Percentiles rank a stretch among this genome's conserved stretches.
These are phyloP conservation scores for Meloe dianella DNA, from an alignment of 2,888 invertebrate species.

Conservation along the genomic window DNA sequence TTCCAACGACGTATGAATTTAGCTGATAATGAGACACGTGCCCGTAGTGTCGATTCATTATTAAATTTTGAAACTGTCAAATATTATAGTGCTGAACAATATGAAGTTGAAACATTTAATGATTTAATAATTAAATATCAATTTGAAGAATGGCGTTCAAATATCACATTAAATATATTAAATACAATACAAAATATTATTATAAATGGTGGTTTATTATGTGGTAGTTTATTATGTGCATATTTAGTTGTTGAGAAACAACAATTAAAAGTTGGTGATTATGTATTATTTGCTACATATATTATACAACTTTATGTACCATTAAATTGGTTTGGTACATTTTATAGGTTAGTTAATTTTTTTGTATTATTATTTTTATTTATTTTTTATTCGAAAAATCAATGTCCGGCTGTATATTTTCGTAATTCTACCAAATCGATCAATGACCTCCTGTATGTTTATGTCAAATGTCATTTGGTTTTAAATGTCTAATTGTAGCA, in stretches of 20 bases:
- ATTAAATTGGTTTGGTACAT: slow-evolving; percentile 97
- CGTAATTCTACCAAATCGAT: too few species aligned
- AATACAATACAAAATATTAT: slow-evolving; percentile 92
- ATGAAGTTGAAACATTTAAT: slow-evolving; percentile 86
- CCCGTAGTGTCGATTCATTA: slow-evolving; percentile 93
- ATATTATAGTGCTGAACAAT: slow-evolving; percentile 93
- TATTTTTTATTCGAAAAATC: not conserved
- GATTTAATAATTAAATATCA: slow-evolving; percentile 87
- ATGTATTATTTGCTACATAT: slow-evolving; percentile 94
- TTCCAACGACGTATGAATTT: slow-evolving; percentile 93
- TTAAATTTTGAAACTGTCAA: slow-evolving; percentile 99
- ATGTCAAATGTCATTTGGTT: too few species aligned
- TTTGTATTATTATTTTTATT: too few species aligned
- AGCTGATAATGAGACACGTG: slow-evolving; percentile 90
- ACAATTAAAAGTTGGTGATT: slow-evolving; percentile 87
- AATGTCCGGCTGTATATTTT: not conserved
- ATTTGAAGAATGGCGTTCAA: slow-evolving; percentile 90
- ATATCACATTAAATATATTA: slow-evolving; percentile 84
- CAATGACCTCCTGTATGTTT: too few species aligned
- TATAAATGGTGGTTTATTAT: slow-evolving; percentile 82
- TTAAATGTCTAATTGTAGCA: too few species aligned
- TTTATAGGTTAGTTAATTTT: slow-evolving; percentile 89
- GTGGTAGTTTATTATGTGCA: slow-evolving; percentile 88
- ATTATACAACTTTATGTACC: slow-evolving; percentile 94
- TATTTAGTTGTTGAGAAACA: slow-evolving; percentile 78